phyloP scores from a whole-genome alignment of 37 sponge, comb jelly and placozoan species.

The Beroe ovata region DNA sequence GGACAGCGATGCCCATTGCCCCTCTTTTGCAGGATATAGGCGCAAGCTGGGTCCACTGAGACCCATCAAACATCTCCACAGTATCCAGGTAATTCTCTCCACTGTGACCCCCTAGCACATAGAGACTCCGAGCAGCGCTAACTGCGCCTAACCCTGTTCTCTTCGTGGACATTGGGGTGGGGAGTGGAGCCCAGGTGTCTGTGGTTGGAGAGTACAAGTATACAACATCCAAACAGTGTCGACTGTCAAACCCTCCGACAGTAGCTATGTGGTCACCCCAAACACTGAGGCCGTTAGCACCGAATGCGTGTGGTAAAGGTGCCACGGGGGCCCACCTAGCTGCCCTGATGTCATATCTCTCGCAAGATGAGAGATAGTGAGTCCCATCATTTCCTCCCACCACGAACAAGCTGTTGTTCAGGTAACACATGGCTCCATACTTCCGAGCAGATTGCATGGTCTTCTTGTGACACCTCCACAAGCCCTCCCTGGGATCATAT shows the following conservation, averaged over 20 bases:
- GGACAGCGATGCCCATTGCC: constrained; percentile 14
- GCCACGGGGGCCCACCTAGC: constrained; percentile 15
- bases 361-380: not conserved
- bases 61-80: constrained; percentile 40
- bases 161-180: not conserved
- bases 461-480: not conserved
- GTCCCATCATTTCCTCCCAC: constrained; percentile 61
- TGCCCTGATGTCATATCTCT: constrained; percentile 27
- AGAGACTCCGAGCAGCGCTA: constrained; percentile 3
- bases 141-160: constrained; percentile 50
- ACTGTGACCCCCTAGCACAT: constrained; percentile 36
- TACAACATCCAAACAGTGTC: constrained; percentile 37
- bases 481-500: constrained; percentile 40
- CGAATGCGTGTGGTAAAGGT: constrained; percentile 12
- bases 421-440: not conserved
- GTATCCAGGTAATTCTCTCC: constrained; percentile 59
- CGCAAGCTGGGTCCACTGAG: not conserved
- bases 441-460: constrained; percentile 6
- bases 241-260: constrained; percentile 59
- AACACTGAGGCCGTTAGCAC: constrained; percentile 28
- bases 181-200: not conserved
- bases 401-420: constrained; percentile 33
- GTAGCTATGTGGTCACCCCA: constrained; percentile 8
- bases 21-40: not conserved
- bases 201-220: not conserved